Conservation (phyloP, 2,113 vertebrate species). For the Campylorhamphus procurvoides region DNA sequence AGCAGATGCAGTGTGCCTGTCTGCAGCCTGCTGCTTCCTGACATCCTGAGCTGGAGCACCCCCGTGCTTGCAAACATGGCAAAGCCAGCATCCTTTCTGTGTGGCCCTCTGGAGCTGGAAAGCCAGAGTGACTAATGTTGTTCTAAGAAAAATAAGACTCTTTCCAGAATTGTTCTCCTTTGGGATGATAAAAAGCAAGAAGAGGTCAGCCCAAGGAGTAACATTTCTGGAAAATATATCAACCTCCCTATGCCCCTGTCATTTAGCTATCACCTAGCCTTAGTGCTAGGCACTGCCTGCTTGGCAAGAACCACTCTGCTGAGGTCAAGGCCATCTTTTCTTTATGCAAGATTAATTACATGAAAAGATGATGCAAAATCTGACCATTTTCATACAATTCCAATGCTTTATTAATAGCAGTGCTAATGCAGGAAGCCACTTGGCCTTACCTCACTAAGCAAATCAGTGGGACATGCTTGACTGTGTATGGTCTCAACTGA, state of each 20-base stretch:
- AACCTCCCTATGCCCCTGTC: not conserved
- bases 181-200: not conserved
- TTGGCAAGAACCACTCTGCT: not conserved
- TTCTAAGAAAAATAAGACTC: not conserved
- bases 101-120: not conserved
- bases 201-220: not conserved
- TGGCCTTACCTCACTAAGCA: not conserved
- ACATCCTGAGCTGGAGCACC: not conserved
- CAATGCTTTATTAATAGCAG: not conserved
- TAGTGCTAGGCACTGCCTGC: not conserved
- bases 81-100: not conserved
- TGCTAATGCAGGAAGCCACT: not conserved
- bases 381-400: not conserved
- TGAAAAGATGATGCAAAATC: not conserved
- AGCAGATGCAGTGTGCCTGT: not conserved
- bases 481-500: not conserved
- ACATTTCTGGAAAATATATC: not conserved
- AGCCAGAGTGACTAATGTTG: not conserved
- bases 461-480: not conserved
- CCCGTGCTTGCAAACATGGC: not conserved
- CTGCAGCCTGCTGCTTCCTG: not conserved
- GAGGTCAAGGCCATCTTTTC: not conserved
- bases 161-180: not conserved
- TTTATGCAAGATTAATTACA: not conserved
- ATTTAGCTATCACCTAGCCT: not conserved